phyloP scores from a whole-genome alignment of 2,888 invertebrate species.

The Beris morrisii region DNA sequence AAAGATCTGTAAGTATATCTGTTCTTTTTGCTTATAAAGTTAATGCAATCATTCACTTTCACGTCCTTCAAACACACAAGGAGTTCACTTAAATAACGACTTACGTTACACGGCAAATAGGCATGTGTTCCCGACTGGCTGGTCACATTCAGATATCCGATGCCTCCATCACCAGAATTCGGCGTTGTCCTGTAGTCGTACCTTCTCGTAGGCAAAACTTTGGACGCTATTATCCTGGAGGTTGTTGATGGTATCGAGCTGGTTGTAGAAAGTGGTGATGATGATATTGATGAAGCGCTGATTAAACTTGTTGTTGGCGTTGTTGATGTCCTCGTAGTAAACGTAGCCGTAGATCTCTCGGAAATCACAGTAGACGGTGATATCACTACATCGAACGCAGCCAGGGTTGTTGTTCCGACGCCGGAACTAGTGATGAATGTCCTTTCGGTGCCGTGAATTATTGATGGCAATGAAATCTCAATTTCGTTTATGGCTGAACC shows the following conservation, averaged over 20 bases:
- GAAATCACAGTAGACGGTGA: slow-evolving; percentile 3
- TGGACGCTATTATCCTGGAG: slow-evolving; percentile 19
- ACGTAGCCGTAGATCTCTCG: slow-evolving; percentile 18
- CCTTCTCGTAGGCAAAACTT: slow-evolving; percentile 16
- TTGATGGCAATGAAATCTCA: slow-evolving; percentile 32
- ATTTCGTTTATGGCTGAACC: slow-evolving; percentile 32
- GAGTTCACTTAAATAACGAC: slow-evolving; percentile 1
- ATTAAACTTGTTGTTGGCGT: slow-evolving; percentile 15
- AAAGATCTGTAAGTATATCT: too few species aligned
- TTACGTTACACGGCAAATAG: slow-evolving; percentile 32
- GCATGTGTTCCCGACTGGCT: slow-evolving; percentile 38
- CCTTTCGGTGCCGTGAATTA: slow-evolving; percentile 32
- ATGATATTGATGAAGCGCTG: slow-evolving; percentile 22
- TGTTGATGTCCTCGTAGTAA: slow-evolving; percentile 23
- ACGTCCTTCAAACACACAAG: too few species aligned
- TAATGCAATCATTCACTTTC: too few species aligned
- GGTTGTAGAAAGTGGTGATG: not conserved
- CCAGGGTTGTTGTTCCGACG: slow-evolving; percentile 7
- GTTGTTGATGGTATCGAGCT: slow-evolving; percentile 40
- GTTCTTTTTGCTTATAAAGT: too few species aligned
- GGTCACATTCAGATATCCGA: slow-evolving; percentile 36
- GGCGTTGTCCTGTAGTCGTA: not conserved
- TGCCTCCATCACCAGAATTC: slow-evolving; percentile 4
- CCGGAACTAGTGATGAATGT: slow-evolving; percentile 29
- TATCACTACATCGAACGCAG: not conserved